Conservation (phyloP, 92 coral and sea anemone genomes). For the Siderastrea radians region DNA sequence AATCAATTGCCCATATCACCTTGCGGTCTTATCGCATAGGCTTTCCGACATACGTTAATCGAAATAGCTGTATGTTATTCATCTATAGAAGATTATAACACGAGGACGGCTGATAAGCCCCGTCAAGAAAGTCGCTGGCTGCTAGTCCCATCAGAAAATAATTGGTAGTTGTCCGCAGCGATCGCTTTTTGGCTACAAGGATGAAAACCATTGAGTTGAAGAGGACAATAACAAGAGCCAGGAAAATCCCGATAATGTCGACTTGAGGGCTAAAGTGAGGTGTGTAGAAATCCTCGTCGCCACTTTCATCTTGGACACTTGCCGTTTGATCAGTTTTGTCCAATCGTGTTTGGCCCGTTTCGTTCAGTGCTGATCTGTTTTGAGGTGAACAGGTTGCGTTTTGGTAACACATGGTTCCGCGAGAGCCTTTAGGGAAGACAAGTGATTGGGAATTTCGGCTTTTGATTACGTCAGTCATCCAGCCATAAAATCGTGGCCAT, state of each 20-base stretch:
- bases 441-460: not conserved
- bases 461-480: not conserved
- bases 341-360: not conserved
- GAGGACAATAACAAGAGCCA: conserved; percentile 60
- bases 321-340: not conserved
- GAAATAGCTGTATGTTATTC: no score
- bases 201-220: conserved; percentile 49
- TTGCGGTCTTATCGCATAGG: no score
- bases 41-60: no score
- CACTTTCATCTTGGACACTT: not conserved
- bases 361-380: not conserved
- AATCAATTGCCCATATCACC: no score
- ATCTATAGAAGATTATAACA: no score
- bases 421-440: not conserved
- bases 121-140: conserved; percentile 59
- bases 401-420: not conserved
- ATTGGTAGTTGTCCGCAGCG: conserved; percentile 63
- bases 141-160: conserved; percentile 63
- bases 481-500: no score
- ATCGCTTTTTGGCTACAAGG: conserved; percentile 50
- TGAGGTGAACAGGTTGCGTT: not conserved
- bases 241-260: conserved; percentile 44
- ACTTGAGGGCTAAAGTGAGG: conserved; percentile 23
- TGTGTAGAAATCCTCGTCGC: conserved; percentile 18
- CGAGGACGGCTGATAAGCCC: conserved; percentile 64